Conservation (phyloP, 2,888 invertebrate genomes). For the Cynaeus angustus region DNA sequence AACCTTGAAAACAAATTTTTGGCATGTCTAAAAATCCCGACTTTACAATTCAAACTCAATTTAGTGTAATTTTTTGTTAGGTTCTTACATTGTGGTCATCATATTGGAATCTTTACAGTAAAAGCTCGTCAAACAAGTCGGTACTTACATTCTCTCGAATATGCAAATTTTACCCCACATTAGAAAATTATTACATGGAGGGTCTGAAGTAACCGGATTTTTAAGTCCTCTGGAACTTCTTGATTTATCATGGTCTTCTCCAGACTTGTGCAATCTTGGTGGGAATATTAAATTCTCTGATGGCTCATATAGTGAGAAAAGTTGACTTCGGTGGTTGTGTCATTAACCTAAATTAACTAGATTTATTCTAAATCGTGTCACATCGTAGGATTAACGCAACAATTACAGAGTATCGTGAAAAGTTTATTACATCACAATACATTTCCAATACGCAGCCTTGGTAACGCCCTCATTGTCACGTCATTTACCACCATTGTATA, state of each 20-base stretch:
- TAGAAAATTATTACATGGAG: slow-evolving; percentile 4
- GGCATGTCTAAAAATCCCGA: neutral
- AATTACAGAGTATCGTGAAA: too few relatives aligned
- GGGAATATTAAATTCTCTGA: neutral
- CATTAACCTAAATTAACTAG: too few relatives aligned
- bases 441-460: too few relatives aligned
- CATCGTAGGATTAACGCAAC: too few relatives aligned
- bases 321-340: too few relatives aligned
- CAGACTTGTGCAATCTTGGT: neutral
- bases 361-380: too few relatives aligned
- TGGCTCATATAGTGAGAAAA: too few relatives aligned
- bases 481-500: too few relatives aligned
- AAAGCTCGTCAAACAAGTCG: slow-evolving; percentile 12
- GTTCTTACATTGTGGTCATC: neutral
- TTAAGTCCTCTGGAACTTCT: neutral
- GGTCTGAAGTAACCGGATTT: slow-evolving; percentile 9
- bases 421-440: too few relatives aligned
- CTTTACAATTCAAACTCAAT: neutral
- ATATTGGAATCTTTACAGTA: slow-evolving; percentile 11
- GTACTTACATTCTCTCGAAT: neutral
- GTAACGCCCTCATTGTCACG: too few relatives aligned
- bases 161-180: slow-evolving; percentile 20
- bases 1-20: slow-evolving; percentile 12
- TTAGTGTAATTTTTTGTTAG: neutral
- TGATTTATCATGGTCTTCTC: neutral